Conservation (phyloP, 2,113 vertebrate genomes). For the Mus musculus region GRCm39 chr10:55757001-55757500, state of each 20-base stretch:
- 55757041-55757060: background rate
- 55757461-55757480: background rate
- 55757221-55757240: background rate
- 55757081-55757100: background rate
- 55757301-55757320: background rate
- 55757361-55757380: constrained; percentile 27
- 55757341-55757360: background rate
- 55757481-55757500: constrained; percentile 61
- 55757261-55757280: background rate
- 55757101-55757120: background rate
- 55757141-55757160: constrained; percentile 17
- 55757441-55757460: constrained; percentile 59
- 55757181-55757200: background rate
- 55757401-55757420: constrained; percentile 50
- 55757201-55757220: background rate
- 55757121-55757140: background rate
- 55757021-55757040: background rate
- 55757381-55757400: constrained; percentile 18
- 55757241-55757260: constrained; percentile 13
- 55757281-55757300: background rate
- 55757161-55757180: background rate
- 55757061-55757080: background rate
- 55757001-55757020: background rate
- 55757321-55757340: background rate
- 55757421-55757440: constrained; percentile 54